Conservation (phyloP, 30 jellyfish, hydroid and myxozoan genomes). For the Hydractinia echinata region DNA sequence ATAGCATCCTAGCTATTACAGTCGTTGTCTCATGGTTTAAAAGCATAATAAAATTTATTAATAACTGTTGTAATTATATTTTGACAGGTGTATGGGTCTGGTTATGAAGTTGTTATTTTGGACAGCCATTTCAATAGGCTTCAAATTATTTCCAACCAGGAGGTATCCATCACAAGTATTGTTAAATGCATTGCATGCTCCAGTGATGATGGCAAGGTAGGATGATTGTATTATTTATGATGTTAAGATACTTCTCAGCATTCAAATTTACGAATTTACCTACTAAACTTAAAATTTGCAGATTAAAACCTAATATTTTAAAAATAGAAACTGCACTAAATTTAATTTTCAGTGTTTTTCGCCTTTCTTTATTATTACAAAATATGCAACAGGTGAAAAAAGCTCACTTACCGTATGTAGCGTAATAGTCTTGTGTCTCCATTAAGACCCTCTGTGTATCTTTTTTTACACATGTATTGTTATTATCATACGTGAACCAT, state of each 20-base stretch:
- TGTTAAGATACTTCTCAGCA: neutral
- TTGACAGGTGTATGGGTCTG: conserved; percentile 90
- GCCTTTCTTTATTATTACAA: neutral
- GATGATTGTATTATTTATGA: neutral
- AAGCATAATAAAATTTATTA: no score
- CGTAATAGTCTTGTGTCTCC: no score
- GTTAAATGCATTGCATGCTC: conserved; percentile 83
- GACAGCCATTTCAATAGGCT: conserved; percentile 91
- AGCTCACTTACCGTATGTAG: no score
- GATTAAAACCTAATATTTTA: no score
- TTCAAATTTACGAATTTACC: no score
- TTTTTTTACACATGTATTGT: no score
- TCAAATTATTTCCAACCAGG: conserved; percentile 67
- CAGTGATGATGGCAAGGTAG: conserved; percentile 87
- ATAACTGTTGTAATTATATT: neutral
- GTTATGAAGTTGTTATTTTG: conserved; percentile 86
- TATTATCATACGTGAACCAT: no score
- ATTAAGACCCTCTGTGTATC: no score
- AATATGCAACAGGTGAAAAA: neutral
- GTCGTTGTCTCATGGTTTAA: no score
- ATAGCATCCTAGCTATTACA: no score
- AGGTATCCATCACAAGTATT: conserved; percentile 36
- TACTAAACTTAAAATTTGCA: neutral
- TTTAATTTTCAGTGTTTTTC: neutral
- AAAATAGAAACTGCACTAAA: neutral